A percentile compares a stretch with the other conserved stretches of the same genome.
Conservation (phyloP, 2,888 invertebrate species). For the Perizoma affinitatum region DNA sequence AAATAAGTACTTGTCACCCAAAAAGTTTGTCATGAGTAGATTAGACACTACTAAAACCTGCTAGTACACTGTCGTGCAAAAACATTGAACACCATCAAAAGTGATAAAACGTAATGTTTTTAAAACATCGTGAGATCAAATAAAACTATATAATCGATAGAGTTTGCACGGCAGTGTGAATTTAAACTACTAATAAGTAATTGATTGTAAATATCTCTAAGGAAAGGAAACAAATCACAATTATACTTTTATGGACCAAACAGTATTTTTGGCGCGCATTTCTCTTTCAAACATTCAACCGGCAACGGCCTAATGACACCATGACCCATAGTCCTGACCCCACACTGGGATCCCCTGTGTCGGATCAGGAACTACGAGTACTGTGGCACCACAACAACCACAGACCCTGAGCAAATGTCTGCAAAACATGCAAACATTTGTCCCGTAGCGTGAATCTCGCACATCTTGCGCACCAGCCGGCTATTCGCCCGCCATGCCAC, state of each 20-base stretch:
- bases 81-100: slow-evolving; percentile 26
- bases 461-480: too few relatives aligned
- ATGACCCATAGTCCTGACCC: too few relatives aligned
- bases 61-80: slow-evolving; percentile 34
- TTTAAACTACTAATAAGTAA: slow-evolving; percentile 24
- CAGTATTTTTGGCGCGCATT: neutral
- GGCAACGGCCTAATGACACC: too few relatives aligned
- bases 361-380: too few relatives aligned
- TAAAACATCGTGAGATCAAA: slow-evolving; percentile 37
- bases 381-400: too few relatives aligned
- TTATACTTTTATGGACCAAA: slow-evolving; percentile 11
- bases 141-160: slow-evolving; percentile 18
- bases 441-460: too few relatives aligned
- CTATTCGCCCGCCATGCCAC: too few relatives aligned
- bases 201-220: slow-evolving; percentile 25
- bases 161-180: slow-evolving; percentile 32
- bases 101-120: slow-evolving; percentile 30
- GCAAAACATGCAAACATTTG: too few relatives aligned
- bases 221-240: slow-evolving; percentile 28
- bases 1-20: slow-evolving; percentile 49
- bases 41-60: slow-evolving; percentile 22
- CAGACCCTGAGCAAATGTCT: too few relatives aligned
- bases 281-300: too few relatives aligned
- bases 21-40: slow-evolving; percentile 47
- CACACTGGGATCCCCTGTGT: too few relatives aligned